Evolutionary conservation across 2,113 vertebrate species (phyloP).

Genomic region (Diadophis punctatus): DNA sequence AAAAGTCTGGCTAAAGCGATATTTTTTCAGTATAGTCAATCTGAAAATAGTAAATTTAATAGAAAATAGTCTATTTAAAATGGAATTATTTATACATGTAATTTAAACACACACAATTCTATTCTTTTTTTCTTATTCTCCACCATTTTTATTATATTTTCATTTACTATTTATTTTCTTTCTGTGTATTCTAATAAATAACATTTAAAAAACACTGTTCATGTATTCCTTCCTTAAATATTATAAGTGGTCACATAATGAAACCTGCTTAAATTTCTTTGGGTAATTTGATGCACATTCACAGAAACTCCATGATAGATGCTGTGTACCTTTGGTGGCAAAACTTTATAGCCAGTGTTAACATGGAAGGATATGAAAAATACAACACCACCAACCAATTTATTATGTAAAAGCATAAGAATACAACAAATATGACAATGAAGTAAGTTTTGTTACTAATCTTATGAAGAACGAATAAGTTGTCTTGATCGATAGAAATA

Average conservation of each 20-base stretch:
- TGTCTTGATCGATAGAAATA: neutral
- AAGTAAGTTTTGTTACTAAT: neutral
- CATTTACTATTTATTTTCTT: neutral
- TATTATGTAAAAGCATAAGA: neutral
- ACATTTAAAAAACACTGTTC: neutral
- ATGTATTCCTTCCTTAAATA: neutral
- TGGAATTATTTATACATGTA: neutral
- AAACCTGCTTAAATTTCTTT: neutral
- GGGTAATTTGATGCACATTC: neutral
- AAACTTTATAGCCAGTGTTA: neutral
- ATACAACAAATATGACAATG: neutral
- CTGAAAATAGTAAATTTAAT: too few species aligned
- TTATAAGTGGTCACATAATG: neutral
- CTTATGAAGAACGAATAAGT: neutral
- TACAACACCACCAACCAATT: neutral
- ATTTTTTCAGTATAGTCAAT: neutral
- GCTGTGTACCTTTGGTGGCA: neutral
- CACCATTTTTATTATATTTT: neutral
- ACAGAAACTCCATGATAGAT: neutral
- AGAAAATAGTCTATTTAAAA: too few species aligned
- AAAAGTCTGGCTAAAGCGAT: neutral
- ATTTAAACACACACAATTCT: neutral
- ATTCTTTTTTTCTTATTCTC: neutral
- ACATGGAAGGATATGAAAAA: neutral
- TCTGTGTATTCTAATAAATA: neutral